These are phyloP conservation scores for Anthonomus grandis DNA, from an alignment of 1,140 invertebrate genomes.

Conservation along the genomic window DNA sequence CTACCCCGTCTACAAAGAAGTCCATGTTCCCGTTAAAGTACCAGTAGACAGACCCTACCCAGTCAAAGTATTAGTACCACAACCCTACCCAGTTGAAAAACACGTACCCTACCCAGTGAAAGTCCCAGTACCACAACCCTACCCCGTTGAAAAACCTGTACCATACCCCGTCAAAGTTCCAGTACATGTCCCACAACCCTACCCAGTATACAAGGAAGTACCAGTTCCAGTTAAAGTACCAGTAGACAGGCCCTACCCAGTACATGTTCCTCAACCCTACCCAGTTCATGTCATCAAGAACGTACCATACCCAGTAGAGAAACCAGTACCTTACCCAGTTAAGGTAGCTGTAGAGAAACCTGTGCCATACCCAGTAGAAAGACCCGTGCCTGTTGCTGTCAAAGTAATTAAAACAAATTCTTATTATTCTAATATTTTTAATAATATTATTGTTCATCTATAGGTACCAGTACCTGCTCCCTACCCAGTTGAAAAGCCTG, in stretches of 20 bases:
- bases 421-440: not conserved
- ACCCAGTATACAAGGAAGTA: slow-evolving; percentile 32
- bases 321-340: slow-evolving; percentile 51
- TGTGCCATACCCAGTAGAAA: slow-evolving; percentile 27
- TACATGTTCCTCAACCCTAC: slow-evolving; percentile 58
- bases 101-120: slow-evolving; percentile 30
- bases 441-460: slow-evolving; percentile 5
- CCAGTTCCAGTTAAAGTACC: slow-evolving; percentile 56
- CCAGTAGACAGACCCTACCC: slow-evolving; percentile 33
- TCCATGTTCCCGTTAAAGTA: slow-evolving; percentile 59
- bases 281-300: slow-evolving; percentile 34
- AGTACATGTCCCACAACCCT: slow-evolving; percentile 33
- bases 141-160: slow-evolving; percentile 31
- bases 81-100: slow-evolving; percentile 54
- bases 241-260: slow-evolving; percentile 55
- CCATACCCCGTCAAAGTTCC: slow-evolving; percentile 30
- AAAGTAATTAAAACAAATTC: slow-evolving; percentile 35
- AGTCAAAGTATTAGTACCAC: slow-evolving; percentile 57
- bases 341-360: slow-evolving; percentile 46
- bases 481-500: slow-evolving; percentile 57
- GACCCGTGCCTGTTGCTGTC: slow-evolving; percentile 50
- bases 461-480: slow-evolving; percentile 38
- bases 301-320: slow-evolving; percentile 61
- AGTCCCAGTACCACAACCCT: slow-evolving; percentile 30
- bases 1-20: slow-evolving; percentile 60